Percentiles rank a stretch among this genome's conserved stretches.
Evolutionary conservation across 2,113 vertebrate species (phyloP).

Genomic region (Neopipo cinnamomea): DNA sequence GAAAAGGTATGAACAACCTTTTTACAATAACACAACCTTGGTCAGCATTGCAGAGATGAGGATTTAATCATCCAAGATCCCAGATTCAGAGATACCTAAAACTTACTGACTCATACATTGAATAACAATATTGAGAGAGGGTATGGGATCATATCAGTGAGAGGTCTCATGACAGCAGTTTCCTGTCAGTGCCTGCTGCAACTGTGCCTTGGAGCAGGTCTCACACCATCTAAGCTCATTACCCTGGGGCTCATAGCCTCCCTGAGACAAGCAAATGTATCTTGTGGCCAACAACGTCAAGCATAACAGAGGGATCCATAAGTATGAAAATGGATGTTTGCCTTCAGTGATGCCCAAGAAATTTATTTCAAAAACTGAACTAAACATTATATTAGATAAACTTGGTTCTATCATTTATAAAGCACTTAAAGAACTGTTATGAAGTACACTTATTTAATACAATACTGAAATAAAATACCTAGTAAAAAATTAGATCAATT

Average conservation of each 20-base stretch:
- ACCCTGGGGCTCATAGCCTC: not conserved
- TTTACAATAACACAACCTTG: not conserved
- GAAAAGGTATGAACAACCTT: not conserved
- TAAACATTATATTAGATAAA: not conserved
- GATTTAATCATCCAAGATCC: not conserved
- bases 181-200: not conserved
- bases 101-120: not conserved
- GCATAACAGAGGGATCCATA: not conserved
- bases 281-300: not conserved
- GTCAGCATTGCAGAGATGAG: not conserved
- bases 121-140: not conserved
- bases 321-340: not conserved
- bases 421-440: not conserved
- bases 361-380: not conserved
- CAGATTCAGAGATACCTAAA: not conserved
- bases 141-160: not conserved
- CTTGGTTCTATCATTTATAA: not conserved
- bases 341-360: not conserved
- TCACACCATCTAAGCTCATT: conserved; percentile 2
- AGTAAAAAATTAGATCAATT: conserved; percentile 55
- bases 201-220: not conserved
- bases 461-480: conserved; percentile 34
- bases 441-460: not conserved
- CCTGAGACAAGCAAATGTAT: not conserved
- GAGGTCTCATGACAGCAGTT: not conserved